Evolutionary conservation across 2,113 vertebrate genomes (phyloP).

Genomic region (Fulmarus glacialis): DNA sequence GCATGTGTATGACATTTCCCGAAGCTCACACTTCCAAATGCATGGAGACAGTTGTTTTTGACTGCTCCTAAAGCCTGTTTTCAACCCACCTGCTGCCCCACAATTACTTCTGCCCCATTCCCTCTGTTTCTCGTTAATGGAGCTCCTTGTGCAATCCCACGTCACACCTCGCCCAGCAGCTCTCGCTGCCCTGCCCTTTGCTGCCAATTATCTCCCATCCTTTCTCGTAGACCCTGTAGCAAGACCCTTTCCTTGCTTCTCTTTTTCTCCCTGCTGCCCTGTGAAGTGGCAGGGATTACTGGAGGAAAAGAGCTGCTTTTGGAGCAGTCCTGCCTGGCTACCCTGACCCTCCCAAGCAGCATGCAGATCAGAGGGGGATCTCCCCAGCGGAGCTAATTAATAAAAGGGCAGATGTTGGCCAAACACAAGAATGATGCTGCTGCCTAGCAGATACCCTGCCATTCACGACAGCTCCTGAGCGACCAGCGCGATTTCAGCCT

Average conservation of each 20-base stretch:
- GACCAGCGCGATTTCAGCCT: neutral
- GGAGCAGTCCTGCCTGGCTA: neutral
- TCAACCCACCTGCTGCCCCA: neutral
- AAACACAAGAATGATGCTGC: neutral
- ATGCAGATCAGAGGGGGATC: neutral
- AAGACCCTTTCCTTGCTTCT: neutral
- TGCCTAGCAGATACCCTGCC: neutral
- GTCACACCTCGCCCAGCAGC: neutral
- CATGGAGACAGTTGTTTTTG: neutral
- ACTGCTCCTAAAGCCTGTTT: neutral
- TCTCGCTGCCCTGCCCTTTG: neutral
- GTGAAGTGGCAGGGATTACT: neutral
- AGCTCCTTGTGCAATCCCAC: neutral
- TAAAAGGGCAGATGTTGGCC: neutral
- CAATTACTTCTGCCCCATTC: neutral
- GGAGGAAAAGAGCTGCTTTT: neutral
- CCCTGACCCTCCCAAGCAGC: neutral
- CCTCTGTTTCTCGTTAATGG: neutral
- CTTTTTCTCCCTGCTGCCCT: neutral
- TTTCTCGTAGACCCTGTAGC: neutral
- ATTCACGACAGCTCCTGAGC: neutral
- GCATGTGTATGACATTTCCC: neutral
- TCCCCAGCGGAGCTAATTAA: neutral
- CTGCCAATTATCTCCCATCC: neutral
- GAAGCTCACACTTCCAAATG: neutral